phyloP scores from a whole-genome alignment of 2,888 invertebrate species.

The Stramonita haemastoma region DNA sequence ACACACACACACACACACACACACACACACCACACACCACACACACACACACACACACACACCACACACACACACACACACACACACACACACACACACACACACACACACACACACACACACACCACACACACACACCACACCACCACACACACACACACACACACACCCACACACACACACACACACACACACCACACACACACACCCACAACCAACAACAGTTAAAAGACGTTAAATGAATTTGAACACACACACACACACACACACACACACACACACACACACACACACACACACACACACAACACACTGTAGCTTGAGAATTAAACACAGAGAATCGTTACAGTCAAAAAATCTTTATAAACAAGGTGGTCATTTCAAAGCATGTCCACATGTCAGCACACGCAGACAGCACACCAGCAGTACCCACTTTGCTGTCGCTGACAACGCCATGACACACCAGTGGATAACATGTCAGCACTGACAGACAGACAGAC shows the following conservation, averaged over 20 bases:
- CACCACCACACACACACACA: conserved; percentile 29
- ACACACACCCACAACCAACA: neutral
- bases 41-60: conserved; percentile 19
- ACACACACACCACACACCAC: conserved; percentile 26
- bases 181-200: conserved; percentile 21
- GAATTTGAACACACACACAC: conserved; percentile 6
- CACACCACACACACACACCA: neutral
- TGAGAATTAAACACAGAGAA: neutral
- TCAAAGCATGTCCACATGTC: too few relatives aligned
- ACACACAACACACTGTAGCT: neutral
- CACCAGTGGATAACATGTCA: too few relatives aligned
- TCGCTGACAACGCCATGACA: too few relatives aligned
- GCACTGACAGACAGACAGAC: too few relatives aligned
- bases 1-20: neutral
- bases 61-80: neutral
- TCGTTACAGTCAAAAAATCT: neutral
- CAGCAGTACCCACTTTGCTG: too few relatives aligned
- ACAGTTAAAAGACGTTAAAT: neutral
- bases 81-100: conserved; percentile 26
- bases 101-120: conserved; percentile 5
- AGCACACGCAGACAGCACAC: too few relatives aligned
- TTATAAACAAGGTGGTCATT: neutral
- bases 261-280: conserved; percentile 5
- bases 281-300: neutral
- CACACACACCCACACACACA: neutral